phyloP scores from a whole-genome alignment of 1,140 invertebrate species.

The Bilobella aurantiaca region DNA sequence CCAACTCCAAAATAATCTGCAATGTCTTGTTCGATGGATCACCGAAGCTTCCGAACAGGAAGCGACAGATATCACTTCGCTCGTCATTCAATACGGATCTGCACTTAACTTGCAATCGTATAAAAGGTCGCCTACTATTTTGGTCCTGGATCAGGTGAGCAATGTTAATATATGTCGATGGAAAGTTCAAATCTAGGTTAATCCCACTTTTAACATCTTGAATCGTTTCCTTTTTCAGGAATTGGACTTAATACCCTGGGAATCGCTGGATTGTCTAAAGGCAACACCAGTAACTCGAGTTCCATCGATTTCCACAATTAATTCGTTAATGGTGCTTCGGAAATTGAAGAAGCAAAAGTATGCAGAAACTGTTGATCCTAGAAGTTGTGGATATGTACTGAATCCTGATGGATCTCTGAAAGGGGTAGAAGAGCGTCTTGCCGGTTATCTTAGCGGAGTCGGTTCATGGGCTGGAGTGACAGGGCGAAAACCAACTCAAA shows the following conservation, averaged over 20 bases:
- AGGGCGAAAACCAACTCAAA: constrained; percentile 6
- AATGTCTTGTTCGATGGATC: background rate
- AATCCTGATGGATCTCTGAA: constrained; percentile 29
- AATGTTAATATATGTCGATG: constrained; percentile 8
- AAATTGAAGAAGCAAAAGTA: constrained; percentile 1
- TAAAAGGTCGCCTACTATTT: constrained; percentile 23
- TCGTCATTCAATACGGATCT: background rate
- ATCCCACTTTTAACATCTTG: no score
- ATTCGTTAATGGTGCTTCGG: constrained; percentile 1
- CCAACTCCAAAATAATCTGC: constrained; percentile 3
- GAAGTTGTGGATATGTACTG: constrained; percentile 21
- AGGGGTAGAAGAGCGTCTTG: constrained; percentile 25
- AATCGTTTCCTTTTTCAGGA: constrained; percentile 19
- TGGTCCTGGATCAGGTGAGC: constrained; percentile 30
- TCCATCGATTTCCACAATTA: constrained; percentile 23
- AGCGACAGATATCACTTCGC: background rate
- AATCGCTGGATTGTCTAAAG: constrained; percentile 19
- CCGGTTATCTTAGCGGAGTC: constrained; percentile 19
- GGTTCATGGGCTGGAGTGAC: constrained; percentile 24
- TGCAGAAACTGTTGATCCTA: constrained; percentile 10
- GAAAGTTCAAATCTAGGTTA: no score
- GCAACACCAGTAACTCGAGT: constrained; percentile 29
- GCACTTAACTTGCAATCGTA: background rate
- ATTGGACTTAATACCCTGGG: constrained; percentile 30
- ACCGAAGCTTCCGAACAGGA: background rate